Evolutionary conservation across 53 echinoderm and acorn worm species (phyloP), one percentile per base, ranked within the genome.

Genomic region (Stichopus horrens): DNA sequence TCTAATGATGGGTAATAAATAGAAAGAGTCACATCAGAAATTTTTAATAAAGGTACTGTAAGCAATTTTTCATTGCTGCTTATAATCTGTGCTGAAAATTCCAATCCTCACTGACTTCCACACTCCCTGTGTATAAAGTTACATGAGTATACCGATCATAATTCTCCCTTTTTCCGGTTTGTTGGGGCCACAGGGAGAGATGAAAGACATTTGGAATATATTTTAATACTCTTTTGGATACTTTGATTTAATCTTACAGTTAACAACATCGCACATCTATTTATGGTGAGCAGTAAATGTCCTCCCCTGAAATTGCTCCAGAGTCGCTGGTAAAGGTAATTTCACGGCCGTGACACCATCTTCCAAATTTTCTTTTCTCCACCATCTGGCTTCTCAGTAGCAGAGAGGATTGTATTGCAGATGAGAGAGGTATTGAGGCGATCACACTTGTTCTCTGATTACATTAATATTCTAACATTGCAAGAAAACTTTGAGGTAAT

Each of bases 251-350:
- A 54, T 79, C 54, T 55, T 4, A 54, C 11, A 7, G 19, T 79
- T 53, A 52, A 79, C 79, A 79, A 79, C 53, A 10, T 5, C n/a
- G 19, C 56, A 16, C 56, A 79, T 79, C 79, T 79, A 79, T 79
- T 79, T 79, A 79, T 79, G 79, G 79, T 54, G 37, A n/a, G 79
- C 79, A 53, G 19, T 79, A 6, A 79, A 79, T 79, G 56, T 55
- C 79, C 0, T 54, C 19, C 52, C n/a, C 18, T 19, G 52, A 19
- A 13, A 55, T 4, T 14, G 53, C 53, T 55, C 79, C 53, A 54
- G 53, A 79, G 53, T 52, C 53, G 53, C 79, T 79, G 5, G 56
- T 11, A 55, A 53, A 79, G 55, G 79, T 18, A 79, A 79, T 79
- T 79, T 79, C 79, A 79, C 79, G 79, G 54, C 54, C 8, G 13